Evolutionary conservation across 2,113 vertebrate genomes (phyloP).

Genomic region (Odocoileus hemionus): DNA sequence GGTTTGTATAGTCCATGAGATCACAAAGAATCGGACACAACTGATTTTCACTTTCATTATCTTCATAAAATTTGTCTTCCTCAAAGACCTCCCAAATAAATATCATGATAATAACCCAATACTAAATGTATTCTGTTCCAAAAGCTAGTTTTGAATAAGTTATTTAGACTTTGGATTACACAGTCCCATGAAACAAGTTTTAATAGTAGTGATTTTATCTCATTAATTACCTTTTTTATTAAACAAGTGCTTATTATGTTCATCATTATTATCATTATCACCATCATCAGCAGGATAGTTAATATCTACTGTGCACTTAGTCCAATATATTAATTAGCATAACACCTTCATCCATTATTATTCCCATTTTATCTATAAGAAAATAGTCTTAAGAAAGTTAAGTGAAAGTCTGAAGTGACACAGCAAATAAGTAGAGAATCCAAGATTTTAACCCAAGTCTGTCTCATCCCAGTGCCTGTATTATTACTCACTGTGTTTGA

Average conservation of each 20-base stretch:
- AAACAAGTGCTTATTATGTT: neutral
- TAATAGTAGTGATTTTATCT: neutral
- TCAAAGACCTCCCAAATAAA: neutral
- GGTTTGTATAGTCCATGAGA: neutral
- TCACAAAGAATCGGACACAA: neutral
- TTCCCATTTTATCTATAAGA: neutral
- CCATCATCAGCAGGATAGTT: neutral
- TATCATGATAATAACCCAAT: neutral
- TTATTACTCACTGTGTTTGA: neutral
- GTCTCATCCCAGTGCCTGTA: neutral
- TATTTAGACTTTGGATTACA: neutral
- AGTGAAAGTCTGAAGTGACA: neutral
- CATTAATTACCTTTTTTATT: neutral
- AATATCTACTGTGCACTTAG: neutral
- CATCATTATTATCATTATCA: neutral
- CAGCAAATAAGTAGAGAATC: neutral
- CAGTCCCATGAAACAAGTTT: neutral
- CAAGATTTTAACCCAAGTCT: neutral
- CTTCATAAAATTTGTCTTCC: neutral
- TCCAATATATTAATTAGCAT: neutral
- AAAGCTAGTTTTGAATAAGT: neutral
- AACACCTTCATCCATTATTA: neutral
- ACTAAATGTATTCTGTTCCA: neutral
- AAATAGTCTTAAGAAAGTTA: neutral
- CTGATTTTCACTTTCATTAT: neutral